phyloP scores from a whole-genome alignment of 2,113 vertebrate species.

The Thymallus thymallus region DNA sequence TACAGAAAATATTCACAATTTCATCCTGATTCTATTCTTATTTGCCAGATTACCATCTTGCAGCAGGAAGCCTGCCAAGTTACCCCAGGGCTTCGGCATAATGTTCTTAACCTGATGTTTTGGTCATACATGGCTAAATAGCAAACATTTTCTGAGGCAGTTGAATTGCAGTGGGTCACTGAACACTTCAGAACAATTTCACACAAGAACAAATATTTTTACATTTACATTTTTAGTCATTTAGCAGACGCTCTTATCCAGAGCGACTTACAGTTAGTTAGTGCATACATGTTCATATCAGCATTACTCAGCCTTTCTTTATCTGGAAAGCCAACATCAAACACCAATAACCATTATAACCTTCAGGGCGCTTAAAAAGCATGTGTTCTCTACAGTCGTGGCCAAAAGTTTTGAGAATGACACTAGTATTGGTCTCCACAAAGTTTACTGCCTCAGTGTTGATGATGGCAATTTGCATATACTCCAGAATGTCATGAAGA shows the following conservation, averaged over 20 bases:
- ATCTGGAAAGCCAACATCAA: background rate
- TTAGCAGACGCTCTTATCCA: no score
- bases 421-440: no score
- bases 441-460: no score
- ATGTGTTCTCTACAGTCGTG: no score
- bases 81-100: background rate
- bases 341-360: background rate
- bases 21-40: constrained; percentile 16
- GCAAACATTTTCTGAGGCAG: background rate
- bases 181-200: background rate
- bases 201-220: background rate
- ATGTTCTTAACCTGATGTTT: background rate
- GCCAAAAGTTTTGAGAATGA: no score
- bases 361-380: background rate
- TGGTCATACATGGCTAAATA: background rate
- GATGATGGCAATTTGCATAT: no score
- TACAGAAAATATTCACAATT: constrained; percentile 13
- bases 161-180: background rate
- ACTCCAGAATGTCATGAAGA: no score
- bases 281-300: no score
- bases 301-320: background rate
- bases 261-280: no score
- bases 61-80: background rate
- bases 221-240: no score
- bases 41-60: constrained; percentile 3